Base-by-base conservation (phyloP, 2,797 vertebrate genomes). In the Chelonia mydas region DNA sequence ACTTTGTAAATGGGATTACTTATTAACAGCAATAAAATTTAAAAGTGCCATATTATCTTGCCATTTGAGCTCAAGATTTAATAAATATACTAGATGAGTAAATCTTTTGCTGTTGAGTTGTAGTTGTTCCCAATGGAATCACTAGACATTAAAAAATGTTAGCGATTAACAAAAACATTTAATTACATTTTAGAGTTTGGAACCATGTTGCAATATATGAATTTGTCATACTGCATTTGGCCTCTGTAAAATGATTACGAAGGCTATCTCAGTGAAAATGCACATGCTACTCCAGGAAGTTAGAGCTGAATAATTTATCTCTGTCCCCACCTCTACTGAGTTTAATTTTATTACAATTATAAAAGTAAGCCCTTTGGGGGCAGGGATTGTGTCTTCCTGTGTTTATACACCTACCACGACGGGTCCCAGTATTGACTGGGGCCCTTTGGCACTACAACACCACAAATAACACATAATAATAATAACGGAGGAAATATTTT, bases 391-490 rank as follows among this genome's bases (percentile, higher is more conserved):
- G 95, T 96, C 93, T 93, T 79, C 13, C 78, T 89, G 51, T 96
- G 96, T 90, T 94, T 90, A 96, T 90, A 94, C 90, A 92, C 84
- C 92, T 96, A 96, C 72, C 6, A 1, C 79, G 94, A 88, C 0
- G 95, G 95, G 96, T 96, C 87, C 49, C 92, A 97, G 96, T 96
- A 87, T 92, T 94, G 85, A 90, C 80, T 1, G 1, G 78, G 68
- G 57, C 90, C n/a, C 96, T 96, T 94, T 93, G 54, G 93, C 95
- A 95, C 94, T 96, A 96, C 88, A 88, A 90, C 72, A 93, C 6
- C 51, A 95, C 15, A 65, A 65, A 65, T 33, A 65, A 19, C 61
- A 65, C 7, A 54, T 25, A 9, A 54, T 54, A 95, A 94, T 89
- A 95, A 95, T 89, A 86, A 85, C 53, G 85, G 89, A 79, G 79